phyloP scores from a whole-genome alignment of 2,113 vertebrate species.

The Pitta sordida region DNA sequence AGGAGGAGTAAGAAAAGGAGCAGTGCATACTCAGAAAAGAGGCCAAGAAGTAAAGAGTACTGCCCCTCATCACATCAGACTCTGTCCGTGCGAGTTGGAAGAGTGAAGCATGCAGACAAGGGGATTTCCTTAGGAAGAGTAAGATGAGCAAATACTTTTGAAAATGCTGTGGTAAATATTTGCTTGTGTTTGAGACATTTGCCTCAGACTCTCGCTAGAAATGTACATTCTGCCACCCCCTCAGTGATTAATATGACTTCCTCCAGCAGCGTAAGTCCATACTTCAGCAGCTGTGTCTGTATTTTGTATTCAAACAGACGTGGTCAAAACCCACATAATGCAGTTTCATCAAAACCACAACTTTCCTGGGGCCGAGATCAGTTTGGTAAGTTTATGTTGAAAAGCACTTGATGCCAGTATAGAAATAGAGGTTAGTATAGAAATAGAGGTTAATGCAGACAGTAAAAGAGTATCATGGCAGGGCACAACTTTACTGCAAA shows the following conservation, averaged over 20 bases:
- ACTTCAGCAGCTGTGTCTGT: background rate
- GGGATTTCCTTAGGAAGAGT: background rate
- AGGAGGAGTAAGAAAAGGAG: background rate
- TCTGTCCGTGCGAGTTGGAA: fast-evolving
- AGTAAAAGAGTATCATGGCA: fast-evolving
- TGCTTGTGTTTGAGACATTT: background rate
- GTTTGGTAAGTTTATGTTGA: background rate
- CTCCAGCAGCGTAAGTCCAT: background rate
- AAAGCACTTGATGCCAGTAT: background rate
- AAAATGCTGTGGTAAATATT: background rate
- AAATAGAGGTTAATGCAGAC: background rate
- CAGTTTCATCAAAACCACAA: background rate
- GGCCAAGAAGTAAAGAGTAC: background rate
- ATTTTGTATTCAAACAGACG: background rate
- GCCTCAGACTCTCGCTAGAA: background rate
- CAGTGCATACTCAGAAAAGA: background rate
- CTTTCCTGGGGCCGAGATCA: background rate
- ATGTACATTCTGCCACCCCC: background rate
- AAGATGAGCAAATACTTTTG: background rate
- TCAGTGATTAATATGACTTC: background rate
- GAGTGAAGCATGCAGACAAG: background rate
- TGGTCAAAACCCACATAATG: background rate
- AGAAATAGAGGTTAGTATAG: background rate
- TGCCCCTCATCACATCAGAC: background rate
- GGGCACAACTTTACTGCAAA: background rate